Base-by-base conservation (phyloP, 2,113 vertebrate genomes). In the Dinomys branickii region DNA sequence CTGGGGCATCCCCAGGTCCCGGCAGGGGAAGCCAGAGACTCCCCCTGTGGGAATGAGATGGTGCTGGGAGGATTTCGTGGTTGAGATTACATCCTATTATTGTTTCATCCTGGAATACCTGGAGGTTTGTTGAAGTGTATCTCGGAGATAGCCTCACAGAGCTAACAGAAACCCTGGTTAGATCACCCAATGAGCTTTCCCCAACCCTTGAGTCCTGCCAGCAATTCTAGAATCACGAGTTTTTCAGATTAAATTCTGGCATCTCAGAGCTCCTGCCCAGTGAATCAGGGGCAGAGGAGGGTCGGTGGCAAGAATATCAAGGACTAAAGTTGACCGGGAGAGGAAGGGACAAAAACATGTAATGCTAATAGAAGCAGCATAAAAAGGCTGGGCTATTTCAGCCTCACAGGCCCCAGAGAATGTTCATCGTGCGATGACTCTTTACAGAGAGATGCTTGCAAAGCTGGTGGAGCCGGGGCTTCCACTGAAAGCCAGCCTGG, bases 391-490 rank as follows among this genome's bases (percentile, higher is more conserved):
- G 88, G 44, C 20, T 30, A 12, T 56, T 93, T 90, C 26, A 90
- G n/a, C 22, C 71, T 85, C 85, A 33, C 17, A 91, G 89, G 84
- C 47, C 44, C 67, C 78, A 63, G 17, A 78, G 93, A 87, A 90
- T 67, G 56, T 78, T 95, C 44, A n/a, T 41, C 35, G 52, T 95
- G 54, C 90, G 71, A 58, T 90, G 35, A 87, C 69, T 97, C 84
- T 91, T 88, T 78, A 7, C 61, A 61, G 67, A 52, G 93, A 91
- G 94, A 0, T 16, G 44, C 85, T 85, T 96, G 56, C 50, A 93
- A 87, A 95, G 17, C 85, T 84, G 28, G 65, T 71, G 93, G 93
- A 95, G 77, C 75, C 65, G 93, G 93, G 94, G 77, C 75, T 89
- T 47, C 83, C 52, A 44, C 9, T 81, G 75, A 88, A 88, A 92